phyloP scores from a whole-genome alignment of 2,113 vertebrate species.

The Corythoichthys intestinalis region DNA sequence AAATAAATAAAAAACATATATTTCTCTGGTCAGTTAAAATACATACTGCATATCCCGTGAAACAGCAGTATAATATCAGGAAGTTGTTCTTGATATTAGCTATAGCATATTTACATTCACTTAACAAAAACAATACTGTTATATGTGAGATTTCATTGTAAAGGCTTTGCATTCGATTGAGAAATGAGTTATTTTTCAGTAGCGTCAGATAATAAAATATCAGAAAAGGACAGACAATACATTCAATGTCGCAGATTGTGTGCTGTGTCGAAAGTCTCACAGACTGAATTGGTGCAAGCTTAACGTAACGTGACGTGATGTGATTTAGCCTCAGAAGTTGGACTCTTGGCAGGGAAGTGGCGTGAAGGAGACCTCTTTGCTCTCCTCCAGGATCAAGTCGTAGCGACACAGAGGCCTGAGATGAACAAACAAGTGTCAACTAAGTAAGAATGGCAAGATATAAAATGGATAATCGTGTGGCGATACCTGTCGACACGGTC shows the following conservation, averaged over 20 bases:
- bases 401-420: conserved; percentile 84
- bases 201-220: neutral
- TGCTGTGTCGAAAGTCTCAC: neutral
- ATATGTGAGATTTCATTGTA: neutral
- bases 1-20: conserved; percentile 32
- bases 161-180: neutral
- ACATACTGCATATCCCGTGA: neutral
- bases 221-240: conserved; percentile 1
- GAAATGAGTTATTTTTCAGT: neutral
- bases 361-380: conserved; percentile 69
- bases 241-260: neutral
- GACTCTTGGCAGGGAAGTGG: conserved; percentile 76
- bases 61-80: neutral
- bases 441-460: neutral
- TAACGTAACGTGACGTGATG: neutral
- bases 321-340: conserved; percentile 60
- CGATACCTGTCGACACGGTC: conserved; percentile 69
- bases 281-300: neutral
- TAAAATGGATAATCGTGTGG: neutral
- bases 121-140: conserved; percentile 1
- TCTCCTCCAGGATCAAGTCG: conserved; percentile 81
- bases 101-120: conserved; percentile 2
- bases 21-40: conserved; percentile 1
- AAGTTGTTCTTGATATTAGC: neutral
- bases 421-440: neutral